phyloP scores from a whole-genome alignment of 2,113 vertebrate species.

The Neomonachus schauinslandi region DNA sequence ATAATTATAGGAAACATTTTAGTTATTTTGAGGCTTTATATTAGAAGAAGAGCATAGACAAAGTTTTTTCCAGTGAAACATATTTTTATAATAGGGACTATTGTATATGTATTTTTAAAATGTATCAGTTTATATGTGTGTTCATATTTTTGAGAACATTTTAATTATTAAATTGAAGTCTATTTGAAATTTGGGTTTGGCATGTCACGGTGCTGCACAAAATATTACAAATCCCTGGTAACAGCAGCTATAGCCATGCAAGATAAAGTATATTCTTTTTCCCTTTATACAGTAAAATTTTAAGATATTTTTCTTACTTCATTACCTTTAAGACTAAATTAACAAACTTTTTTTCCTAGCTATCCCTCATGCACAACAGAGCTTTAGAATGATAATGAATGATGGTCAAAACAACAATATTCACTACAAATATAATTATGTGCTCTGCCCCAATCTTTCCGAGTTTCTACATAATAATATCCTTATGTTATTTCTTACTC shows the following conservation, averaged over 20 bases:
- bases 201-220: not conserved
- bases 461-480: not conserved
- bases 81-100: slow-evolving; percentile 28
- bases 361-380: not conserved
- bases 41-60: not conserved
- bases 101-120: not conserved
- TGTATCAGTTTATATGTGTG: not conserved
- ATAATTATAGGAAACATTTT: not conserved
- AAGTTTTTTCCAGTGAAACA: not conserved
- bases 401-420: not conserved
- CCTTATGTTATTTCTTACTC: not conserved
- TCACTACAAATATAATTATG: not conserved
- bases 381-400: not conserved
- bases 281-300: not conserved
- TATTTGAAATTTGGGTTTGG: not conserved
- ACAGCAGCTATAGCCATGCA: not conserved
- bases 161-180: slow-evolving; percentile 11
- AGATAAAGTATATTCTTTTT: not conserved
- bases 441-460: not conserved
- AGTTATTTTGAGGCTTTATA: not conserved
- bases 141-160: slow-evolving; percentile 42
- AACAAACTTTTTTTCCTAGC: not conserved
- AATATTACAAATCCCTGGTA: not conserved
- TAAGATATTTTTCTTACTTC: slow-evolving; percentile 1
- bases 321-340: not conserved